Evolutionary conservation across 2,113 vertebrate genomes (phyloP).

Genomic region (Zosterops lateralis): DNA sequence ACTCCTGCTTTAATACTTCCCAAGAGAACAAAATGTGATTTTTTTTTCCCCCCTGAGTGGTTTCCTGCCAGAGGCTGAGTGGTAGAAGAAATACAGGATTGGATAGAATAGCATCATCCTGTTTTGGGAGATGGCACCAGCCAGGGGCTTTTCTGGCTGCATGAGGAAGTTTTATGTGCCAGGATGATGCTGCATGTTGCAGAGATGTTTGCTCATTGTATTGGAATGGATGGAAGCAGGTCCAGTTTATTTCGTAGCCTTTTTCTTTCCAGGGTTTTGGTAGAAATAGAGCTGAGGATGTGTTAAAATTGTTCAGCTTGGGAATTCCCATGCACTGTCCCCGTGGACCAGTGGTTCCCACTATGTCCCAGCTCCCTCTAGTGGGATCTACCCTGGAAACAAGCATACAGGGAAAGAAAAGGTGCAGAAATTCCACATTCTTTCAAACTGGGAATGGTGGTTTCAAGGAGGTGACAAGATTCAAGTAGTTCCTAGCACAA

Average conservation of each 20-base stretch:
- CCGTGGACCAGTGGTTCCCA: not conserved
- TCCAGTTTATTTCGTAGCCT: not conserved
- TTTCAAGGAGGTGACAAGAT: not conserved
- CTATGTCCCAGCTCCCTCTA: slow-evolving; percentile 56
- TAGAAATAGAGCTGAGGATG: not conserved
- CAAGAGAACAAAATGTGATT: not conserved
- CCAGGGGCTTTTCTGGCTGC: not conserved
- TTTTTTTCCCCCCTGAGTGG: fast-evolving
- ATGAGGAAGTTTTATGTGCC: fast-evolving
- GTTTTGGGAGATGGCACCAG: not conserved
- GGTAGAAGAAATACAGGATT: not conserved
- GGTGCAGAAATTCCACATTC: not conserved
- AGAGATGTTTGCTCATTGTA: not conserved
- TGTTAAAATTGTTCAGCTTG: not conserved
- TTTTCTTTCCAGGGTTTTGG: not conserved
- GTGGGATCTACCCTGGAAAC: not conserved
- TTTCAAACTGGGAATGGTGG: not conserved
- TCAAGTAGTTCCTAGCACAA: not conserved
- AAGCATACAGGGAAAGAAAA: not conserved
- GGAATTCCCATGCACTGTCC: not conserved
- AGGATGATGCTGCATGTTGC: not conserved
- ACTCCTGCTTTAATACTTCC: not conserved
- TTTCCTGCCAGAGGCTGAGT: not conserved
- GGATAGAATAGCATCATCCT: not conserved
- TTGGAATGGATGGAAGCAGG: not conserved